phyloP scores from a whole-genome alignment of 2,888 invertebrate genomes.

The Chydorus sphaericus region DNA sequence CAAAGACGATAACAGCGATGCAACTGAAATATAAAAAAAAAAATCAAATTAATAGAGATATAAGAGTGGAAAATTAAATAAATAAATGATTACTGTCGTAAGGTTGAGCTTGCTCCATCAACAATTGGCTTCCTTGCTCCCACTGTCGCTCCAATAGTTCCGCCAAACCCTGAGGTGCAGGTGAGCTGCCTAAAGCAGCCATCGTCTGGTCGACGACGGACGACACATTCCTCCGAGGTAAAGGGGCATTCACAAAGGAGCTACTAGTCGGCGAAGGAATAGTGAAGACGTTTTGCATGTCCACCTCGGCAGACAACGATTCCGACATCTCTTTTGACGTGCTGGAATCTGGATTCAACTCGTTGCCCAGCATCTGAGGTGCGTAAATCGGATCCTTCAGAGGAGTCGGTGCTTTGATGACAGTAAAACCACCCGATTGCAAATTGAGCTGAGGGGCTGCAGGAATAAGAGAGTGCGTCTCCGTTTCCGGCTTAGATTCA shows the following conservation, averaged over 20 bases:
- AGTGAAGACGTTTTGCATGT: constrained; percentile 30
- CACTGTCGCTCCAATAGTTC: constrained; percentile 89
- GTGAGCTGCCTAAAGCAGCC: not conserved
- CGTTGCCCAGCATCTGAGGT: constrained; percentile 79
- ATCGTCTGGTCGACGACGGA: not conserved
- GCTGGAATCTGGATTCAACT: constrained; percentile 69
- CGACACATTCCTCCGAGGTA: constrained; percentile 18
- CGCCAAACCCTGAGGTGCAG: constrained; percentile 66
- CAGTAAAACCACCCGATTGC: constrained; percentile 14
- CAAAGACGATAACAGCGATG: constrained; percentile 82
- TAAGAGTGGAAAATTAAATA: constrained; percentile 8
- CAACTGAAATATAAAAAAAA: constrained; percentile 47
- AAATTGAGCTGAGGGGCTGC: constrained; percentile 4
- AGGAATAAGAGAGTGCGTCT: not conserved
- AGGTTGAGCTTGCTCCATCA: constrained; percentile 97
- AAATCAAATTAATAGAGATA: not conserved
- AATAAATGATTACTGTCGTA: constrained; percentile 74
- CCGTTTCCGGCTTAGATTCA: not conserved
- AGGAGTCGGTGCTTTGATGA: not conserved
- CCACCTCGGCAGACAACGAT: constrained; percentile 67
- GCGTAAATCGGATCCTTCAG: constrained; percentile 30
- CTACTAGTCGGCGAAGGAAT: not conserved
- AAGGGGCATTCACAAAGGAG: constrained; percentile 12
- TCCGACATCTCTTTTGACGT: constrained; percentile 77
- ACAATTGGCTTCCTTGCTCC: constrained; percentile 93